phyloP scores from a whole-genome alignment of 1,140 invertebrate genomes.

The Trachymyrmex cornetzi region DNA sequence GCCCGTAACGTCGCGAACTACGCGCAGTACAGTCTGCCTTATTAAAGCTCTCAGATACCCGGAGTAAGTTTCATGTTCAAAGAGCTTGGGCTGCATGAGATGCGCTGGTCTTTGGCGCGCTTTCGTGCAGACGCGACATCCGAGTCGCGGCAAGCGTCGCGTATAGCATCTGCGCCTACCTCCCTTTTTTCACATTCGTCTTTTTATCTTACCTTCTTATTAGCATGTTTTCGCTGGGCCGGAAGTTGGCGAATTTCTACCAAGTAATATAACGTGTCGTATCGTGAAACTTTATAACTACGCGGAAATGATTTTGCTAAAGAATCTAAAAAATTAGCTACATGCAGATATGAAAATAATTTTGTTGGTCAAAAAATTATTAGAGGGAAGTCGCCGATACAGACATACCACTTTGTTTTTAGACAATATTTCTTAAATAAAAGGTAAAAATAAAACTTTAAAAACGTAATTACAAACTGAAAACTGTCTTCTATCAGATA shows the following conservation, averaged over 20 bases:
- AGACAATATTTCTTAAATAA: too few species aligned
- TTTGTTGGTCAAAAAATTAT: too few species aligned
- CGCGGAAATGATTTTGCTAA: too few species aligned
- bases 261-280: background rate
- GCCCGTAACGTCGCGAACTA: constrained; percentile 46
- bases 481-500: too few species aligned
- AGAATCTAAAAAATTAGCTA: too few species aligned
- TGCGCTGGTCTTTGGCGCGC: constrained; percentile 3
- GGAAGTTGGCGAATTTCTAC: background rate
- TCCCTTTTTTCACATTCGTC: background rate
- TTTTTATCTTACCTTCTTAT: constrained; percentile 17
- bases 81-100: constrained; percentile 12
- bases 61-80: constrained; percentile 55
- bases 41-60: constrained; percentile 60
- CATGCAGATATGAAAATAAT: too few species aligned
- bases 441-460: too few species aligned
- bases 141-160: constrained; percentile 9
- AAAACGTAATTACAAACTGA: too few species aligned
- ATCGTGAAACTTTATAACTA: constrained; percentile 21
- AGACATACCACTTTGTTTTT: too few species aligned
- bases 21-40: constrained; percentile 30
- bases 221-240: background rate
- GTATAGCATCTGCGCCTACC: background rate
- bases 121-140: constrained; percentile 1
- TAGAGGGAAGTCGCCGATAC: too few species aligned